These are phyloP conservation scores for Volucella zonaria DNA, from an alignment of 2,888 invertebrate species.

Conservation along the genomic window DNA sequence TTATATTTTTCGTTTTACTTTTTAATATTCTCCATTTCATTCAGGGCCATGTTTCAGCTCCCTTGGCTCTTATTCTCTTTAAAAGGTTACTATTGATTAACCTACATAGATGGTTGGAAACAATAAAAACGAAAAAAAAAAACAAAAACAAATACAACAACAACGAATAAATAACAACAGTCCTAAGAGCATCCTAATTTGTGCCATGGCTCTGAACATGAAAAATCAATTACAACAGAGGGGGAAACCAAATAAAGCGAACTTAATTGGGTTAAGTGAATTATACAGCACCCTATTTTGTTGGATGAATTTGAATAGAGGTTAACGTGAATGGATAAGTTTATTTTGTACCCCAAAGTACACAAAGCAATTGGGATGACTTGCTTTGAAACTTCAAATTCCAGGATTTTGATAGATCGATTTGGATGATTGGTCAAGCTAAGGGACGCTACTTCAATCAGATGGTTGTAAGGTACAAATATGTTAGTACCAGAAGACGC, in stretches of 20 bases:
- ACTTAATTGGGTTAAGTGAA: not conserved
- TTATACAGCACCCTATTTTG: conserved; percentile 8
- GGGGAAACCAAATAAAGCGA: not conserved
- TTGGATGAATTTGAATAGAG: not conserved
- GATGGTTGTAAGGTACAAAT: no score
- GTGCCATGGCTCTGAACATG: conserved; percentile 50
- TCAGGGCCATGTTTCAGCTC: conserved; percentile 47
- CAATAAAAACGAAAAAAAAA: no score
- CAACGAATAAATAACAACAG: conserved; percentile 54
- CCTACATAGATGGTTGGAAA: conserved; percentile 50
- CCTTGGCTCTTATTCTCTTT: conserved; percentile 45
- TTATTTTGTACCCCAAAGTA: no score
- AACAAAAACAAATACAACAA: not conserved
- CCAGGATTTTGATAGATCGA: no score
- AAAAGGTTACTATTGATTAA: conserved; percentile 69
- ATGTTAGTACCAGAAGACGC: no score
- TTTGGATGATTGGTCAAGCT: no score
- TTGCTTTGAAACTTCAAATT: no score
- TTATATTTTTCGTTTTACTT: not conserved
- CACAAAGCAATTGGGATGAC: no score
- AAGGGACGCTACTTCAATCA: no score
- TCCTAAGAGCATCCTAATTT: conserved; percentile 61
- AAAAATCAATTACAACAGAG: conserved; percentile 61
- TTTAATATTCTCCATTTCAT: conserved; percentile 36
- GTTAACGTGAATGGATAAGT: not conserved